Evolutionary conservation across 2,113 vertebrate species (phyloP).

Genomic region (Cygnus atratus): DNA sequence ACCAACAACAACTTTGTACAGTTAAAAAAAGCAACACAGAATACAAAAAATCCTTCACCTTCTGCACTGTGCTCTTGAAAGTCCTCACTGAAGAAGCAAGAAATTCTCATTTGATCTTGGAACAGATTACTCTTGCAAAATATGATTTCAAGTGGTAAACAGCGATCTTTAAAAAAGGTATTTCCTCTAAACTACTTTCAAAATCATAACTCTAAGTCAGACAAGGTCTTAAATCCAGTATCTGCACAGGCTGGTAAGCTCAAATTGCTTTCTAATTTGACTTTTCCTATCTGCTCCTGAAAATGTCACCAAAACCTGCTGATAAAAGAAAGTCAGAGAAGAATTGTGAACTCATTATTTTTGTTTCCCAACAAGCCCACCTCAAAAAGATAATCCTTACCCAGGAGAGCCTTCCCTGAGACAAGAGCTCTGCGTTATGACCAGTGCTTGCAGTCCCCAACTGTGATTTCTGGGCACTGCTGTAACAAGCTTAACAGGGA

Average conservation of each 20-base stretch:
- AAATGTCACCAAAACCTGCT: slow-evolving; percentile 47
- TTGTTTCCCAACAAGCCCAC: not conserved
- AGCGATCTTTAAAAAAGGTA: slow-evolving; percentile 25
- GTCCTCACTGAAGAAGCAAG: not conserved
- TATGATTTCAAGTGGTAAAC: slow-evolving; percentile 43
- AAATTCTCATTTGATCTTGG: slow-evolving; percentile 5
- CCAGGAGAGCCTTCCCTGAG: not conserved
- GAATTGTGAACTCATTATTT: not conserved
- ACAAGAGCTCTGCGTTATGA: not conserved
- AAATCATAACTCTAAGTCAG: slow-evolving; percentile 14
- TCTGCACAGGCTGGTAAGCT: slow-evolving; percentile 38
- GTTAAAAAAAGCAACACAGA: not conserved
- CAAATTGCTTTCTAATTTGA: slow-evolving; percentile 49
- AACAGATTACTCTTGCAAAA: slow-evolving; percentile 40
- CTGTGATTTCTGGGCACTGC: not conserved
- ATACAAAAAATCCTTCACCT: not conserved
- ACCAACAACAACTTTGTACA: not conserved
- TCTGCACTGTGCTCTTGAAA: not conserved
- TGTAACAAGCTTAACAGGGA: not conserved
- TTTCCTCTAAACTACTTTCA: slow-evolving; percentile 49
- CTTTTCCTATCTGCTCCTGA: slow-evolving; percentile 18
- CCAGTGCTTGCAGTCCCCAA: not conserved
- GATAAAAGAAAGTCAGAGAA: slow-evolving; percentile 3
- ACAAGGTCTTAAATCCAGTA: slow-evolving; percentile 14
- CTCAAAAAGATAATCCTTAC: not conserved